Base-by-base conservation (phyloP, 2,797 vertebrate species). In the Remorina albescens region DNA sequence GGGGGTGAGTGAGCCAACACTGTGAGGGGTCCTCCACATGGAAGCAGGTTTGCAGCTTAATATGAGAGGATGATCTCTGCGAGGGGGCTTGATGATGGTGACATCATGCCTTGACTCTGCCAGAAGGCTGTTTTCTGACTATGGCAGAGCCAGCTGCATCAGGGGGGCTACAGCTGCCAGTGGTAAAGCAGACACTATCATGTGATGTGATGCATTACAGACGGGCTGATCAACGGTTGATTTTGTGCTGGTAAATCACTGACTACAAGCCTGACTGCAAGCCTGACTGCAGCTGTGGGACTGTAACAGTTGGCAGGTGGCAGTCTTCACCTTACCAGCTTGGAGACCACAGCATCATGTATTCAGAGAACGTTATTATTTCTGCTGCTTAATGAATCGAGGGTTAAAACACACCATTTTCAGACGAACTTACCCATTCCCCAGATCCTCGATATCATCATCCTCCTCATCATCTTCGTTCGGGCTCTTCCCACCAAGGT, bases 401-500 rank as follows among this genome's bases (percentile, higher is more conserved):
- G 3, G 0, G 0, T 39, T 7, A 26, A 53, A 59, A 41, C 2
- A 23, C 11, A 36, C 21, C 0, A 16, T 36, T 25, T 76, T 28
- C 2, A 68, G 10, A 65, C 32, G 16, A 55, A 85, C 96, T 88
- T 72, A 98, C 98, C 97, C 96, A 1, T 98, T 98, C 30, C 93
- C 96, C 80, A 98, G 95, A 86, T 97, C 97, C 0, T 98, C 96
- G 36, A 92, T 91, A 0, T 91, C 91, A 12, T 93, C 93, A 0
- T 96, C 96, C 0, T 96, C 82, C 0, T 96, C 96, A 0, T 96
- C 92, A 0, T 89, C 92, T 8, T 89, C 88, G 0, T 86, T 85
- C 2, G 74, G 53, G 64, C 78, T 96, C 90, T 97, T 98, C 62
- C 94, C 94, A 51, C 95, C 92, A 63, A 96, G 87, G 55, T 96